A percentile compares a stretch with the other conserved stretches of the same genome.
phyloP scores from a whole-genome alignment of 1,140 invertebrate genomes.

The Lepidostoma basale region DNA sequence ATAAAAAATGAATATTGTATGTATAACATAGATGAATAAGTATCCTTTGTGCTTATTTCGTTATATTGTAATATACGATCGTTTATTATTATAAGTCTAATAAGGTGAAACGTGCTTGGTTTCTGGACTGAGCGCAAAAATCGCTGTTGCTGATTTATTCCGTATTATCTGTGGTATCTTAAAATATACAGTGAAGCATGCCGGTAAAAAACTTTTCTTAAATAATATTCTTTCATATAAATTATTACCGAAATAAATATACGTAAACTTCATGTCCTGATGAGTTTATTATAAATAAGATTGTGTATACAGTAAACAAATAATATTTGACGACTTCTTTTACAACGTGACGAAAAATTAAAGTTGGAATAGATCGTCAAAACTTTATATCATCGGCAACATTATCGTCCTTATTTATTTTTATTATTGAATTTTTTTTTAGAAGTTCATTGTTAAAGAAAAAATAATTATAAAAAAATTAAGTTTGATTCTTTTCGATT shows the following conservation, averaged over 20 bases:
- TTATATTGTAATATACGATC: not conserved
- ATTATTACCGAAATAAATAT: too few relatives aligned
- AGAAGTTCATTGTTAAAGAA: too few relatives aligned
- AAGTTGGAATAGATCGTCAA: too few relatives aligned
- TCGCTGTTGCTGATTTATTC: not conserved
- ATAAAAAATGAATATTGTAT: not conserved
- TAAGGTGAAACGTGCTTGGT: slow-evolving; percentile 7
- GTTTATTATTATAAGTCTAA: not conserved
- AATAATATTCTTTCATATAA: too few relatives aligned
- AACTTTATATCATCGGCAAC: too few relatives aligned
- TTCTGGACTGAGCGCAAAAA: not conserved
- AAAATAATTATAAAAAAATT: too few relatives aligned
- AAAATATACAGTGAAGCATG: not conserved
- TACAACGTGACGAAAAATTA: too few relatives aligned
- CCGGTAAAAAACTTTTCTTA: not conserved
- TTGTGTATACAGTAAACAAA: not conserved
- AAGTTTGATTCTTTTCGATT: too few relatives aligned
- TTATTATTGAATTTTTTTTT: too few relatives aligned
- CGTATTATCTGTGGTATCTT: not conserved
- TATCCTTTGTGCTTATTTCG: not conserved
- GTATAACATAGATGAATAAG: not conserved
- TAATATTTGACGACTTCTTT: too few relatives aligned
- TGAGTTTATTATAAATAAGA: not conserved
- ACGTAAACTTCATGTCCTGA: not conserved
- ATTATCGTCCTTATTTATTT: too few relatives aligned